Conservation (phyloP, 1,140 invertebrate genomes). For the Dinothrombium tinctorium region DNA sequence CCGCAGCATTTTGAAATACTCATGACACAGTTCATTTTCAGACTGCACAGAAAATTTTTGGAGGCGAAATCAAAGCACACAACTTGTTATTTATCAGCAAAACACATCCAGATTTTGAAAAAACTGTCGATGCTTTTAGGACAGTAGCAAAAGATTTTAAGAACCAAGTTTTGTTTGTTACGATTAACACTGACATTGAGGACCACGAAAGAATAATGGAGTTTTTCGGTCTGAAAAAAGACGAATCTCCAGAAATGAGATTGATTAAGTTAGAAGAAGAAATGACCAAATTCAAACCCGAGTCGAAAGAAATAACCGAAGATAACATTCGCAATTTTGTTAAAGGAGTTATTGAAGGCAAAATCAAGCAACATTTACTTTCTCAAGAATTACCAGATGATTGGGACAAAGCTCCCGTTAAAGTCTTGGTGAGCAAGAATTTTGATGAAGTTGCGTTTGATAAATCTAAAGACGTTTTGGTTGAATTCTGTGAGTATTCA, state of each 20-base stretch:
- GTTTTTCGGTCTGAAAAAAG: slow-evolving; percentile 92
- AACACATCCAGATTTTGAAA: slow-evolving; percentile 46
- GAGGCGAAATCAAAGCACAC: slow-evolving; percentile 88
- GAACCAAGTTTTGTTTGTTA: slow-evolving; percentile 74
- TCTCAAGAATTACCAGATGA: slow-evolving; percentile 83
- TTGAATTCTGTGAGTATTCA: slow-evolving; percentile 59
- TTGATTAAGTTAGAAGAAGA: slow-evolving; percentile 86
- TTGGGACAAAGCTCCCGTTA: slow-evolving; percentile 88
- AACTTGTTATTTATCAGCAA: slow-evolving; percentile 83
- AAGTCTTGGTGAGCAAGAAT: slow-evolving; percentile 78
- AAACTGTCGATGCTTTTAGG: slow-evolving; percentile 44
- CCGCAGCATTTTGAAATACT: not conserved
- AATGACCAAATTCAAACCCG: slow-evolving; percentile 94
- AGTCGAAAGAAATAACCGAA: slow-evolving; percentile 40
- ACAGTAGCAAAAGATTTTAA: slow-evolving; percentile 65
- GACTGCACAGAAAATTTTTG: slow-evolving; percentile 91
- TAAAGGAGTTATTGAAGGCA: slow-evolving; percentile 61
- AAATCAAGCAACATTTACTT: slow-evolving; percentile 77
- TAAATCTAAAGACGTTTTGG: slow-evolving; percentile 70
- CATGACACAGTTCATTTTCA: slow-evolving; percentile 13
- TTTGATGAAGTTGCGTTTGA: slow-evolving; percentile 82
- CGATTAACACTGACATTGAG: slow-evolving; percentile 77
- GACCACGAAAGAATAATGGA: slow-evolving; percentile 92
- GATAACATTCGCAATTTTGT: slow-evolving; percentile 64
- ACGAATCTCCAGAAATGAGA: slow-evolving; percentile 70